A percentile compares a stretch with the other conserved stretches of the same genome.
Evolutionary conservation across 2,797 vertebrate genomes (phyloP).

Genomic region (Cheirogaleus major): DNA sequence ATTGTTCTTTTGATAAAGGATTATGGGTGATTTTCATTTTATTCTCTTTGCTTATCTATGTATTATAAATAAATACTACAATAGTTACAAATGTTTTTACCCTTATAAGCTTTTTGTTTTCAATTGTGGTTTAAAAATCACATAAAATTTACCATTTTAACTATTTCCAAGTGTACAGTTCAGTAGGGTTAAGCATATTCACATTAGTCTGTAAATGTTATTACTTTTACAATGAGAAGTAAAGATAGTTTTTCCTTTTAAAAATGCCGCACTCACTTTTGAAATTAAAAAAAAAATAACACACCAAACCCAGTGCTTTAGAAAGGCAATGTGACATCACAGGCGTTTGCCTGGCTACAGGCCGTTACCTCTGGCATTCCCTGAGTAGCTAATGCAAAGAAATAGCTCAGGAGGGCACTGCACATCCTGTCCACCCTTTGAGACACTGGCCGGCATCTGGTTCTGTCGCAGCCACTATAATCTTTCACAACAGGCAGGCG

Average conservation of each 20-base stretch:
- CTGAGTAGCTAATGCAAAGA: not conserved
- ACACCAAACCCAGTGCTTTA: not conserved
- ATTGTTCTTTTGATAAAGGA: slow-evolving; percentile 43
- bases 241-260: not conserved
- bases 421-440: not conserved
- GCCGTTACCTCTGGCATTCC: not conserved
- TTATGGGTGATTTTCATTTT: not conserved
- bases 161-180: not conserved
- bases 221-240: not conserved
- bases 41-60: not conserved
- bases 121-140: not conserved
- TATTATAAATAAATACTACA: slow-evolving; percentile 1
- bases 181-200: not conserved
- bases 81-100: not conserved
- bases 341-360: not conserved
- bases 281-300: not conserved
- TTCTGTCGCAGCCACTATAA: not conserved
- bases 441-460: not conserved
- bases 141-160: not conserved
- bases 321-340: not conserved
- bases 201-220: not conserved
- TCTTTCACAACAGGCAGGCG: not conserved
- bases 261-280: not conserved
- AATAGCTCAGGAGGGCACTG: not conserved
- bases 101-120: not conserved